Percentiles rank a stretch among this genome's conserved stretches.
phyloP scores from a whole-genome alignment of 1,140 invertebrate genomes.

The Neodiprion pinetum region DNA sequence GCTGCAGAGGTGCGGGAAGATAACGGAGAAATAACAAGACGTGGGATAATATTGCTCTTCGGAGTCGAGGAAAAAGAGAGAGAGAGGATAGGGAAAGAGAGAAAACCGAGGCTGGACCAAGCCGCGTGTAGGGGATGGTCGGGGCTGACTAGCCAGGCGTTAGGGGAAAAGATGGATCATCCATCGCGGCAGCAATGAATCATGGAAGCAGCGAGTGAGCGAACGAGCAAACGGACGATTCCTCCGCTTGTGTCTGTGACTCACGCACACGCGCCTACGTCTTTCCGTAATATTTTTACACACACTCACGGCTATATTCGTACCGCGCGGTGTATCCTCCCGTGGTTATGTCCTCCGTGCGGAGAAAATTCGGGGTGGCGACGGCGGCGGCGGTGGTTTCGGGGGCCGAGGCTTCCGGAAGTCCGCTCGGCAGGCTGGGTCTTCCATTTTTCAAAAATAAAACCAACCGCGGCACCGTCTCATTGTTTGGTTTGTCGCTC shows the following conservation, averaged over 20 bases:
- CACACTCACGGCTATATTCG: too few relatives aligned
- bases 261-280: constrained; percentile 19
- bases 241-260: constrained; percentile 18
- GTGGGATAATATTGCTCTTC: neutral
- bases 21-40: constrained; percentile 7
- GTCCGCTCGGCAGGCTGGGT: constrained; percentile 49
- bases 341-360: constrained; percentile 24
- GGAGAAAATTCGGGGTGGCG: constrained; percentile 18
- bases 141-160: constrained; percentile 2
- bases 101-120: neutral
- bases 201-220: constrained; percentile 43
- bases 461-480: constrained; percentile 43
- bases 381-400: constrained; percentile 19
- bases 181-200: constrained; percentile 60
- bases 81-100: too few relatives aligned
- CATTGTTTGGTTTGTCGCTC: constrained; percentile 50
- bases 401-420: constrained; percentile 49
- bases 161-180: constrained; percentile 59
- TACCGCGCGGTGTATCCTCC: neutral
- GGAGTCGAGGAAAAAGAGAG: neutral
- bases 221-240: constrained; percentile 27
- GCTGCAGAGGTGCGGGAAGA: neutral
- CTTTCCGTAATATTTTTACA: too few relatives aligned
- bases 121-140: neutral
- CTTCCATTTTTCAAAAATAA: constrained; percentile 62